Conservation (phyloP, 2,888 invertebrate species). For the Spicauda simplicius region DNA sequence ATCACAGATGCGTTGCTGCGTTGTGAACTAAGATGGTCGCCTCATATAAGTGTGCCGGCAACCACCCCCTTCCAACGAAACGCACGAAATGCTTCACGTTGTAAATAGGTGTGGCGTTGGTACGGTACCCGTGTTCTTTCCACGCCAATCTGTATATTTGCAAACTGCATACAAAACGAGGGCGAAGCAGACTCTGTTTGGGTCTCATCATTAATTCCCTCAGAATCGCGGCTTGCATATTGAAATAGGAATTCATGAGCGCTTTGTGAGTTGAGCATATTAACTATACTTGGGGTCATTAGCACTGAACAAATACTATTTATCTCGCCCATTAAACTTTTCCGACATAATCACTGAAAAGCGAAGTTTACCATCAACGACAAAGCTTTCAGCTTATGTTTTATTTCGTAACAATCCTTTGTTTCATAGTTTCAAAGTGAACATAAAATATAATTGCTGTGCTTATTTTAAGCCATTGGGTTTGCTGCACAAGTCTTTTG, state of each 20-base stretch:
- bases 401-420: slow-evolving; percentile 19
- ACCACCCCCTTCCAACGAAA: too few relatives aligned
- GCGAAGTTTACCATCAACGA: neutral
- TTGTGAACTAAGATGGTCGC: too few relatives aligned
- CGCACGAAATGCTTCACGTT: too few relatives aligned
- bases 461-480: slow-evolving; percentile 19
- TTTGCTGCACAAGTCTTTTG: slow-evolving; percentile 14
- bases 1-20: too few relatives aligned
- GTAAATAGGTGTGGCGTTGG: too few relatives aligned
- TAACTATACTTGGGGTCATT: slow-evolving; percentile 29
- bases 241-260: slow-evolving; percentile 39
- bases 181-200: slow-evolving; percentile 32
- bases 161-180: slow-evolving; percentile 50
- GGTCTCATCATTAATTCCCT: slow-evolving; percentile 49
- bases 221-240: slow-evolving; percentile 41
- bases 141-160: slow-evolving; percentile 26
- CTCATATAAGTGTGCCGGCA: too few relatives aligned
- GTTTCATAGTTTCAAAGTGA: slow-evolving; percentile 24
- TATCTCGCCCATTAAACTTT: slow-evolving; percentile 31
- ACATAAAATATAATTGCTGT: slow-evolving; percentile 26
- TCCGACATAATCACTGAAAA: slow-evolving; percentile 18
- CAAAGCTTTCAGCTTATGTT: slow-evolving; percentile 10
- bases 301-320: slow-evolving; percentile 9
- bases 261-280: slow-evolving; percentile 23
- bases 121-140: too few relatives aligned